phyloP scores from a whole-genome alignment of 2,113 vertebrate species.

The Fukomys damarensis region DNA sequence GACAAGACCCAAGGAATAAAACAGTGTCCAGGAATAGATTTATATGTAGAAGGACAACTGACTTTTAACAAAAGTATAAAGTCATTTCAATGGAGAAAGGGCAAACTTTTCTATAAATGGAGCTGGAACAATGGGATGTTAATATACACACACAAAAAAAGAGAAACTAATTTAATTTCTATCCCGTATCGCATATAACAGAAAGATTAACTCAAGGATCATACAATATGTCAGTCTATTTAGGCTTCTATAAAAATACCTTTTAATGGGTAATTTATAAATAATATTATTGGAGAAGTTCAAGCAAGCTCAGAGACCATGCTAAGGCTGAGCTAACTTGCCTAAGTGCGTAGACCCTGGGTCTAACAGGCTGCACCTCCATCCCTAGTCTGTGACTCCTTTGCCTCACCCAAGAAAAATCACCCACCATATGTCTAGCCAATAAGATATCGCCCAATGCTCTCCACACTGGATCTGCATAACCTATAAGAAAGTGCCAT shows the following conservation, averaged over 20 bases:
- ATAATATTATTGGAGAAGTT: too few species aligned
- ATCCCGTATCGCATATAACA: neutral
- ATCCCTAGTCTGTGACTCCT: too few species aligned
- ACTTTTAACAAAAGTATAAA: neutral
- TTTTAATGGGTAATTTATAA: neutral
- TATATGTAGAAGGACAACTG: neutral
- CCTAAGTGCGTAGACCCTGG: too few species aligned
- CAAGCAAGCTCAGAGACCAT: too few species aligned
- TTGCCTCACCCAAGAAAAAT: too few species aligned
- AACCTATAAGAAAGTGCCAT: too few species aligned
- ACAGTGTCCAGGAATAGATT: neutral
- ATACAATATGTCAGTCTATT: neutral
- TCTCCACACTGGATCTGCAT: too few species aligned
- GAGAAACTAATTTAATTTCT: neutral
- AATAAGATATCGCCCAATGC: too few species aligned
- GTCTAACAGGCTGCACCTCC: too few species aligned
- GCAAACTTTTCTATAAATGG: neutral
- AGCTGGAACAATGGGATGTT: neutral
- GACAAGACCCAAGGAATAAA: neutral
- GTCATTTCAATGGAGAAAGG: neutral
- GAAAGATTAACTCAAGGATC: constrained; percentile 7
- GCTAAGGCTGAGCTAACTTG: too few species aligned
- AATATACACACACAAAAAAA: neutral
- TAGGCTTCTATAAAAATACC: neutral
- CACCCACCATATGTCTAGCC: too few species aligned